These are phyloP conservation scores for Troglohyphantes excavatus DNA, from an alignment of 2,888 invertebrate genomes.

Conservation along the genomic window DNA sequence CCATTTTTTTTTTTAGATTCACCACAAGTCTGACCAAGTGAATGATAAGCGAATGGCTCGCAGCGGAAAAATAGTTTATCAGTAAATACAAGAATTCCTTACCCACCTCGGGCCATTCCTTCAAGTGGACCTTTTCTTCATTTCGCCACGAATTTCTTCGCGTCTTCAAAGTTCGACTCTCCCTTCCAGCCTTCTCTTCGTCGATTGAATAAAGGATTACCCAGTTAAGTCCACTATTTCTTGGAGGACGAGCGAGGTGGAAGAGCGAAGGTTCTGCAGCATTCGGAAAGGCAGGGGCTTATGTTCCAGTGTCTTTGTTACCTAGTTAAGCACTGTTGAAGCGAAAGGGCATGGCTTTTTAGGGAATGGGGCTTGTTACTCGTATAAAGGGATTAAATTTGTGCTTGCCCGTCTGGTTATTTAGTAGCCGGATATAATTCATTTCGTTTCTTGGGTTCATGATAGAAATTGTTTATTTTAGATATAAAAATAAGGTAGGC, in stretches of 20 bases:
- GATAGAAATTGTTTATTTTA: too few relatives aligned
- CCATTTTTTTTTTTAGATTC: conserved; percentile 49
- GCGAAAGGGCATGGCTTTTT: background rate
- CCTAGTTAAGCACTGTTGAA: conserved; percentile 37
- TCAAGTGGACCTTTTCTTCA: conserved; percentile 62
- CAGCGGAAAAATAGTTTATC: conserved; percentile 69
- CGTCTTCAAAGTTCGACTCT: background rate
- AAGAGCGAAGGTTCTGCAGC: background rate
- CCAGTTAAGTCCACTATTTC: conserved; percentile 5
- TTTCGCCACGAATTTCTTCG: background rate
- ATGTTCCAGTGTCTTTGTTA: conserved; percentile 14
- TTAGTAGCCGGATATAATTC: too few relatives aligned
- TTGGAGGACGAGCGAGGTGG: background rate
- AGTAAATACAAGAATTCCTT: conserved; percentile 61
- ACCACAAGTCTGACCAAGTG: conserved; percentile 19
- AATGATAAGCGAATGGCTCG: conserved; percentile 48
- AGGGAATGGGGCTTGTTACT: conserved; percentile 10
- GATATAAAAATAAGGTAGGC: too few relatives aligned
- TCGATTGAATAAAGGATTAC: conserved; percentile 41
- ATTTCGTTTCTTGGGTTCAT: too few relatives aligned
- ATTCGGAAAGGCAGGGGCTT: background rate
- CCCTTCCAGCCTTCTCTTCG: background rate
- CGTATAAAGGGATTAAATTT: conserved; percentile 23
- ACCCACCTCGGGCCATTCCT: conserved; percentile 37
- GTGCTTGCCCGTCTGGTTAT: background rate